Evolutionary conservation across 2,888 invertebrate genomes (phyloP).

Genomic region (Seira ritae): DNA sequence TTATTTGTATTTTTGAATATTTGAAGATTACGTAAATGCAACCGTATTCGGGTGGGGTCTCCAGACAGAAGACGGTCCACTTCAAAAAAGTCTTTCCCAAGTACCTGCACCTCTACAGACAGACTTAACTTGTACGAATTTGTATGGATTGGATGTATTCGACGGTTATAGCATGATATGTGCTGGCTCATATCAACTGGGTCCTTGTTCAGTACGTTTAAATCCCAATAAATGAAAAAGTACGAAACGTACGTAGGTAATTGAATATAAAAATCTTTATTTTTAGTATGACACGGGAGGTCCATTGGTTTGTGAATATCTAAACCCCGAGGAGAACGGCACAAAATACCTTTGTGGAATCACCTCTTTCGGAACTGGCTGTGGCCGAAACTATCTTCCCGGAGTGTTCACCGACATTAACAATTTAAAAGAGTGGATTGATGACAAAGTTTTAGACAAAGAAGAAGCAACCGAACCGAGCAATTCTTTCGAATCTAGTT

Average conservation of each 20-base stretch:
- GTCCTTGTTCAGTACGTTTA: conserved; percentile 47
- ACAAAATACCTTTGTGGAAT: conserved; percentile 41
- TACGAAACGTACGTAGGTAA: not conserved
- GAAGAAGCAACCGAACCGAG: too few species aligned
- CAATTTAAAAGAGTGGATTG: conserved; percentile 21
- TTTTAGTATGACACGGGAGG: conserved; percentile 46
- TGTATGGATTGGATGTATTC: conserved; percentile 11
- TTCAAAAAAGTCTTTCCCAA: conserved; percentile 23
- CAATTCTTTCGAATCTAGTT: too few species aligned
- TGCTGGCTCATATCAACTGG: conserved; percentile 12
- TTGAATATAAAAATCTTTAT: not conserved
- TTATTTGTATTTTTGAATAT: too few species aligned
- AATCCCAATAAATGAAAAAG: not conserved
- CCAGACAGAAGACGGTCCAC: conserved; percentile 13
- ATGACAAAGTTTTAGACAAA: too few species aligned
- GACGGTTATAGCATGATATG: conserved; percentile 12
- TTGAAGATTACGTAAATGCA: too few species aligned
- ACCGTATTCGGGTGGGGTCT: conserved; percentile 36
- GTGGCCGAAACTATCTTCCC: conserved; percentile 13
- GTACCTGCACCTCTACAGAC: not conserved
- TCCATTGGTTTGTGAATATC: conserved; percentile 33
- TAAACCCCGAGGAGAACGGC: not conserved
- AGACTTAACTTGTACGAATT: not conserved
- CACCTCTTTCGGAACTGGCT: conserved; percentile 21
- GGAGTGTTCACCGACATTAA: conserved; percentile 29